These are phyloP conservation scores for Eurois occulta DNA, from an alignment of 2,888 invertebrate species.

Conservation along the genomic window DNA sequence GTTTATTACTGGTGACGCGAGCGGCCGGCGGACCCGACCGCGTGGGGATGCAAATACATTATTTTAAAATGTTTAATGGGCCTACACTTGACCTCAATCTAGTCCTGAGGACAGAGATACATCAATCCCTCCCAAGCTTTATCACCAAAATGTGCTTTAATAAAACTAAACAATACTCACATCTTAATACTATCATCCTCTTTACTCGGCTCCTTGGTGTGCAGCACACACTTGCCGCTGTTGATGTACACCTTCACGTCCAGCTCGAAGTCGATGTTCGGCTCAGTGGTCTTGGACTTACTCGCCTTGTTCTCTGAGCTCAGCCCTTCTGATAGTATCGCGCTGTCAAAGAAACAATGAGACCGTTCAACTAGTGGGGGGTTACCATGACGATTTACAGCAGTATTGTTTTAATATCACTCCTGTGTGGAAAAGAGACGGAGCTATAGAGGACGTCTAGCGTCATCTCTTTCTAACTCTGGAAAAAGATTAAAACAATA, in stretches of 20 bases:
- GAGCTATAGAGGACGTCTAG: no score
- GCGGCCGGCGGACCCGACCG: no score
- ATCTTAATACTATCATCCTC: slow-evolving; percentile 92
- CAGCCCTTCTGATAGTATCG: slow-evolving; percentile 66
- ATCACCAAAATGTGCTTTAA: neutral
- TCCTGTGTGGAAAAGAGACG: no score
- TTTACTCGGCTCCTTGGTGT: slow-evolving; percentile 95
- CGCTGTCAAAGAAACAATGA: slow-evolving; percentile 20
- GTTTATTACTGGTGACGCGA: no score
- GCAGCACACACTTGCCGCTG: slow-evolving; percentile 98
- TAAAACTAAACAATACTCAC: slow-evolving; percentile 77
- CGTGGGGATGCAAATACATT: no score
- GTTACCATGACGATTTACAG: no score
- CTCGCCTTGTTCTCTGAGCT: slow-evolving; percentile 78
- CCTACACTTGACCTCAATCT: no score
- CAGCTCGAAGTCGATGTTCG: slow-evolving; percentile 98
- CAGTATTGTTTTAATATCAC: no score
- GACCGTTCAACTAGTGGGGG: neutral
- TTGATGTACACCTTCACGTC: slow-evolving; percentile 99
- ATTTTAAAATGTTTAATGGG: no score
- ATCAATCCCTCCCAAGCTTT: neutral
- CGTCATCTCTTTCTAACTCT: no score
- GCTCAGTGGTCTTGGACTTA: slow-evolving; percentile 93
- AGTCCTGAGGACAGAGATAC: no score
- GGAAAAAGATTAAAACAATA: no score